Base-by-base conservation (phyloP, 2,113 vertebrate species). In the Micronisus gabar region DNA sequence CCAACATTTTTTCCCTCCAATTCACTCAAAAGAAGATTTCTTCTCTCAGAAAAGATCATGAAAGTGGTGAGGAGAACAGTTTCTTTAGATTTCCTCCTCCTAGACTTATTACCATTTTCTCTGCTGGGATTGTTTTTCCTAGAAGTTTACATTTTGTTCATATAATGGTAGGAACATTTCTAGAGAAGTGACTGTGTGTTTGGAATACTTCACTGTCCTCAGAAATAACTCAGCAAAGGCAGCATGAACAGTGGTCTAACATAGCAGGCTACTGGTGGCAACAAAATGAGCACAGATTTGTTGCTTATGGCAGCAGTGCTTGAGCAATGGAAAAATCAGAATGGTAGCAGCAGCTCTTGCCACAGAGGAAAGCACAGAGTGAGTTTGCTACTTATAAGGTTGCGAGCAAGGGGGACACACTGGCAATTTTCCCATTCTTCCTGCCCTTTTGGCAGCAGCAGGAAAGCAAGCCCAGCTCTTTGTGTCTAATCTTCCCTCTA, bases 231-330 rank as follows among this genome's bases (percentile, higher is more conserved):
- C 43, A 40, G 71, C 52, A 88, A 50, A 90, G 20, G 82, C 48
- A 75, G 27, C 20, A 45, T 74, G 74, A 9, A 9, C 6, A 25
- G 15, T 38, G 38, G 7, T 55, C 23, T 29, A 20, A 47, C 23
- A 10, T 10, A 66, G 58, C 1, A 0, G 50, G n/a, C 63, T 82
- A 25, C n/a, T 13, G 45, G 13, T 26, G 32, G 29, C 1, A 2
- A 62, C 59, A 56, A 61, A 78, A 62, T 0, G 32, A 67, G 59
- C 53, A 34, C 1, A 7, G 32, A 6, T 55, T 83, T 93, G 32
- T 43, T 70, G 34, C 36, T 93, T 38, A 55, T 3, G 0, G 63
- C 59, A 87, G 45, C 63, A 56, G 47, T 5, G 5, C 38, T 65
- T 47, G 29, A 81, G 75, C 48, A 55, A 55, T 68, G 53, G 53